phyloP scores from a whole-genome alignment of 2,888 invertebrate species.

The Geophilus truncorum region DNA sequence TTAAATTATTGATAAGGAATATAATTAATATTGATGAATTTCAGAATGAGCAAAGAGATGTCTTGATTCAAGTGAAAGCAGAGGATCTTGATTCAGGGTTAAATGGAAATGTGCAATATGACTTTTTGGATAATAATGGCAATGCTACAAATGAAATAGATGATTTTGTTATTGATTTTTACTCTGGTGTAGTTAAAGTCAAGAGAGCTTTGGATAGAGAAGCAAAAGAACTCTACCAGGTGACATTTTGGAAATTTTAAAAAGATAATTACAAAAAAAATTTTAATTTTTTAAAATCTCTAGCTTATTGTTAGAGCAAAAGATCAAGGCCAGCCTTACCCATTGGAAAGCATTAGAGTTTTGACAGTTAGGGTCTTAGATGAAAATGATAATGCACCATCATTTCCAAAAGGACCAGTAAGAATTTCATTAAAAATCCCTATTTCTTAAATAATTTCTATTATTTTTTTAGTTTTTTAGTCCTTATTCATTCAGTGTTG shows the following conservation, averaged over 20 bases:
- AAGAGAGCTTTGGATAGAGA: slow-evolving; percentile 76
- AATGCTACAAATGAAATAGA: slow-evolving; percentile 72
- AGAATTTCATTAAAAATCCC: too few species aligned
- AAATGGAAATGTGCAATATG: slow-evolving; percentile 78
- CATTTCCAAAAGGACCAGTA: slow-evolving; percentile 55
- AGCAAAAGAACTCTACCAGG: slow-evolving; percentile 61
- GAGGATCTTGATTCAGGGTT: slow-evolving; percentile 74
- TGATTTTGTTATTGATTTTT: slow-evolving; percentile 72
- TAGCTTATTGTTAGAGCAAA: slow-evolving; percentile 73
- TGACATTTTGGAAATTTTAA: slow-evolving; percentile 44
- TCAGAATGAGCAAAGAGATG: neutral
- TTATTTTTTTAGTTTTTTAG: slow-evolving; percentile 36
- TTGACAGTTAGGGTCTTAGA: slow-evolving; percentile 71
- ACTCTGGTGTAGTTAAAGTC: slow-evolving; percentile 75
- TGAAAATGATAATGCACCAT: slow-evolving; percentile 74
- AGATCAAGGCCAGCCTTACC: slow-evolving; percentile 74
- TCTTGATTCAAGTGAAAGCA: slow-evolving; percentile 71
- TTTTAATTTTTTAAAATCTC: too few species aligned
- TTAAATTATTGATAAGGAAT: too few species aligned
- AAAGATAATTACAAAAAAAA: too few species aligned
- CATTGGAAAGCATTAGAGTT: slow-evolving; percentile 70
- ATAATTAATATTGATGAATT: too few species aligned
- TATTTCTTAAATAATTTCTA: neutral
- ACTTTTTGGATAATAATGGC: slow-evolving; percentile 62
- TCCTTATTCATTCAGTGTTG: slow-evolving; percentile 63